These are phyloP conservation scores for Argentina silus DNA, from an alignment of 2,797 vertebrate species.

Conservation along the genomic window DNA sequence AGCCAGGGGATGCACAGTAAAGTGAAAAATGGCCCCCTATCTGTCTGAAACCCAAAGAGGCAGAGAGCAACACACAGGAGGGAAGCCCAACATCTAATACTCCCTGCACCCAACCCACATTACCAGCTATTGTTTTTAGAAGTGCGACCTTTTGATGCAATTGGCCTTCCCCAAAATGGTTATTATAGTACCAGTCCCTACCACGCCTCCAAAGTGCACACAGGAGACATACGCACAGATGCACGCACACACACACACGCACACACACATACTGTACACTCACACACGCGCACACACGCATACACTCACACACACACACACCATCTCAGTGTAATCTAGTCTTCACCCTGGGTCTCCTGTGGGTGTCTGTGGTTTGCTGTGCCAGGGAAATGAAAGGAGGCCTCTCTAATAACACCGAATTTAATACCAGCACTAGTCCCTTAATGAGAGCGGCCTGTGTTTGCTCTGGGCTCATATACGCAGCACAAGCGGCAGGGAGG, in stretches of 20 bases:
- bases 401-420: conserved; percentile 78
- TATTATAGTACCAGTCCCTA: conserved; percentile 16
- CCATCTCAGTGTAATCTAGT: conserved; percentile 63
- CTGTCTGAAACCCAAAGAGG: conserved; percentile 47
- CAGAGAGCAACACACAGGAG: conserved; percentile 42
- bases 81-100: conserved; percentile 42
- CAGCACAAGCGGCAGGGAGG: conserved; percentile 62
- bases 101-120: conserved; percentile 42
- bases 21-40: conserved; percentile 64
- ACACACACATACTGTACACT: conserved; percentile 29
- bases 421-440: conserved; percentile 74
- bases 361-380: conserved; percentile 76
- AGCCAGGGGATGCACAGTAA: conserved; percentile 59
- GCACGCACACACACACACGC: background rate
- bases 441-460: conserved; percentile 78
- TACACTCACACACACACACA: background rate
- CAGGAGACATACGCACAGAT: conserved; percentile 1
- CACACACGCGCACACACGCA: conserved; percentile 29
- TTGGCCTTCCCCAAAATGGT: conserved; percentile 33
- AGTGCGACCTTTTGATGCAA: conserved; percentile 34
- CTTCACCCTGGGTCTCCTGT: conserved; percentile 66
- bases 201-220: conserved; percentile 10
- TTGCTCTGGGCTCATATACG: conserved; percentile 76
- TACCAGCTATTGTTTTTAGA: conserved; percentile 53
- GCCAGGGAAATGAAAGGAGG: conserved; percentile 77